phyloP scores from a whole-genome alignment of 37 sponge, comb jelly and placozoan species.

The Haliclona indistincta region DNA sequence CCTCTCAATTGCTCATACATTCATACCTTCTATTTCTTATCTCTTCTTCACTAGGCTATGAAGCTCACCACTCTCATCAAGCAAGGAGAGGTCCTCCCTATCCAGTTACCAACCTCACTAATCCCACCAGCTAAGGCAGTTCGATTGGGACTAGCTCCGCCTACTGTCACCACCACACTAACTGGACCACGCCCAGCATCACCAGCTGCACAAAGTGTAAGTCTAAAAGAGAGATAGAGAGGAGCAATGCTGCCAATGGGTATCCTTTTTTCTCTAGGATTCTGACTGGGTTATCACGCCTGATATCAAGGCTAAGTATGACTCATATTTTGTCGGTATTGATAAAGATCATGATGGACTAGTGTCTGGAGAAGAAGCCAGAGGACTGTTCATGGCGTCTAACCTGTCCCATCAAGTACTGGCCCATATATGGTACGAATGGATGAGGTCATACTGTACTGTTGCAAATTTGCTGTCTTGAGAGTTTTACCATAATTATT shows the following conservation, averaged over 20 bases:
- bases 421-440: conserved; percentile 77
- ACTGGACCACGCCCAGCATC: conserved; percentile 2
- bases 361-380: conserved; percentile 72
- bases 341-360: conserved; percentile 81
- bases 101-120: conserved; percentile 58
- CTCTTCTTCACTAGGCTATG: conserved; percentile 55
- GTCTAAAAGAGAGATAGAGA: not conserved
- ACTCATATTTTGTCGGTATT: conserved; percentile 70
- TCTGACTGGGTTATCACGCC: conserved; percentile 64
- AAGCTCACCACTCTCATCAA: conserved; percentile 46
- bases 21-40: not conserved
- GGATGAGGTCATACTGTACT: too few relatives aligned
- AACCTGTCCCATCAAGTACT: conserved; percentile 52
- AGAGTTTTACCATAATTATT: too few relatives aligned
- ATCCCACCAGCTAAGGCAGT: conserved; percentile 39
- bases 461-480: too few relatives aligned
- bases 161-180: not conserved
- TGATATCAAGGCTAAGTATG: conserved; percentile 77
- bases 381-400: conserved; percentile 71
- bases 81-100: conserved; percentile 63
- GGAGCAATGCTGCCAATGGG: not conserved
- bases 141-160: not conserved
- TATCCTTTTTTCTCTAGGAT: not conserved
- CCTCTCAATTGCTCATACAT: not conserved
- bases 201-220: conserved; percentile 11